Base-by-base conservation (phyloP, 1,140 invertebrate species). In the Mycetomoellerius zeteki region DNA sequence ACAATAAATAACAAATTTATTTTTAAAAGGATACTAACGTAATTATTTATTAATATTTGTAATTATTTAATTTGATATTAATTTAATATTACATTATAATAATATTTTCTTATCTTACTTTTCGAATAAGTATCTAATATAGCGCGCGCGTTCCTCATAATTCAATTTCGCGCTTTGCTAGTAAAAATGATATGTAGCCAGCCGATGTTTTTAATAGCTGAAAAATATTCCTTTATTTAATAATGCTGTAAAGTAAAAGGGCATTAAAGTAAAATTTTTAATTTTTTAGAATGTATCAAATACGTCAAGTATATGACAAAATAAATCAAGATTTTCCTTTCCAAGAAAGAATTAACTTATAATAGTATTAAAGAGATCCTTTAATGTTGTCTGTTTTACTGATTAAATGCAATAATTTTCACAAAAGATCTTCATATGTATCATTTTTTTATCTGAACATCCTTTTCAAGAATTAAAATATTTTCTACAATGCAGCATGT, bases 101-200 rank as follows among this genome's bases (percentile, higher is more conserved):
- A 12, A 12, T 19, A 54, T 54, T 52, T 21, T 54, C 7, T 24
- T 3, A 62, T 62, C 24, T 62, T 24, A 50, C 6, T 47, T 47
- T 10, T 30, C 7, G 3, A 30, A 30, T 52, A 73, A 19, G 27
- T 52, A 43, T 43, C 37, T 43, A 52, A 54, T 33, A n/a, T 30
- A 73, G 6, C 19, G 5, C 6, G 6, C 50, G 5, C 5, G 1
- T 54, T 27, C 54, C 5, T 73, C 16, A 72, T 30, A 27, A n/a
- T 50, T 71, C 33, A 67, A 43, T 27, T 2, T 50, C 10, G 19
- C 12, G 47, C 16, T 27, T 52, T 21, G 71, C 71, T 54, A 73
- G 2, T 54, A 73, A 54, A 54, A 73, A 73, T n/a, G 71, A 73
- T 54, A 73, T 73, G 19, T 73, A 73, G 6, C 71, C 71, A 30